Percentiles rank a stretch among this genome's conserved stretches.
Evolutionary conservation across 2,797 vertebrate genomes (phyloP).

Genomic region (Phylloscopus collybita): DNA sequence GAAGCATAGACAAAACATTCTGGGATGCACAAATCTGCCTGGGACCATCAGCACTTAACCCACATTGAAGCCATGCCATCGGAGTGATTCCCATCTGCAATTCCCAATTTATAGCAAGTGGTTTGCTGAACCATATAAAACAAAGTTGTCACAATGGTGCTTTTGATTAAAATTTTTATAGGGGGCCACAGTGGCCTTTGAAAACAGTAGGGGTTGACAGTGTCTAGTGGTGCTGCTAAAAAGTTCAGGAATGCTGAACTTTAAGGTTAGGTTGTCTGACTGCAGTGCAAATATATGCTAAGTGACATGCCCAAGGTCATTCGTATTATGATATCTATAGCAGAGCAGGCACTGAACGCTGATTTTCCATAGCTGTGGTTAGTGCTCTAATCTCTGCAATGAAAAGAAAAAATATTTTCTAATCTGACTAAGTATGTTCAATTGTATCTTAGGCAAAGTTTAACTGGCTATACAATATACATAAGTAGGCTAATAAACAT

Average conservation of each 20-base stretch:
- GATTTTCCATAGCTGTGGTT: conserved; percentile 63
- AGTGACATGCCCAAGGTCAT: conserved; percentile 72
- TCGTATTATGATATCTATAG: conserved; percentile 68
- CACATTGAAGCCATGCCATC: not conserved
- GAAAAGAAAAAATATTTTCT: conserved; percentile 72
- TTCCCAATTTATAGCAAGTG: not conserved
- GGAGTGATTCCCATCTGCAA: not conserved
- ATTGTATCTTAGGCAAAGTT: conserved; percentile 65
- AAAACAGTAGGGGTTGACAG: conserved; percentile 58
- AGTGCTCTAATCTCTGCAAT: conserved; percentile 58
- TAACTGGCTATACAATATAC: conserved; percentile 61
- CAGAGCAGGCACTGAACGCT: conserved; percentile 53
- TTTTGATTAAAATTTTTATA: conserved; percentile 54
- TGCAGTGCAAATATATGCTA: conserved; percentile 72
- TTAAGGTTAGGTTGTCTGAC: conserved; percentile 71
- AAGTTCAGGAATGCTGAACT: conserved; percentile 70
- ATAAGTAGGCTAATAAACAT: conserved; percentile 56
- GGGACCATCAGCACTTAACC: not conserved
- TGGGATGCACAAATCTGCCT: not conserved
- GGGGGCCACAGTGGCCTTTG: conserved; percentile 10
- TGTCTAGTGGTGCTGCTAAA: conserved; percentile 52
- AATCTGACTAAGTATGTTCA: conserved; percentile 60
- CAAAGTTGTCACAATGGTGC: conserved; percentile 39
- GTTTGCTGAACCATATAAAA: conserved; percentile 33
- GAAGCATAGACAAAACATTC: not conserved